Evolutionary conservation across 2,113 vertebrate species (phyloP).

Genomic region (Sarotherodon lohbergeri): DNA sequence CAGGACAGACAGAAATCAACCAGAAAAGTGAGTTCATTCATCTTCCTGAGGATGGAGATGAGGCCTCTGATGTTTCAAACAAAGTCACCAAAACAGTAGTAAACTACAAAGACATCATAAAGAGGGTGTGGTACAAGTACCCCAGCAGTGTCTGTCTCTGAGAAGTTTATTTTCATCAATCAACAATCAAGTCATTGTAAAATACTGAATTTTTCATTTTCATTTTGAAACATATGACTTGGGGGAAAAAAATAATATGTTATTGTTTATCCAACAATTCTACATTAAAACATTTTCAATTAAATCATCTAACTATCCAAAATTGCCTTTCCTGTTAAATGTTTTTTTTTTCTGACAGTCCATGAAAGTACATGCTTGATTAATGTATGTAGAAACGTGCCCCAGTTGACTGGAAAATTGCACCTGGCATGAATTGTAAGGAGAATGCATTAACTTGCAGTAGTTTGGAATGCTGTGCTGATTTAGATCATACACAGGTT

Average conservation of each 20-base stretch:
- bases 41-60: fast-evolving
- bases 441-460: no score
- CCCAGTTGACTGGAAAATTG: background rate
- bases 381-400: background rate
- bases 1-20: background rate
- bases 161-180: background rate
- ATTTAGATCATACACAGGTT: no score
- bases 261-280: background rate
- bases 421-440: background rate
- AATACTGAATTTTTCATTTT: fast-evolving
- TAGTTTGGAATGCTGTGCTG: no score
- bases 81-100: background rate
- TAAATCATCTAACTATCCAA: fast-evolving
- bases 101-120: background rate
- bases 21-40: background rate
- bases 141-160: fast-evolving
- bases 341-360: background rate
- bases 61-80: background rate
- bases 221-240: fast-evolving
- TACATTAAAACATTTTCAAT: background rate
- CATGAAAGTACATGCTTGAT: background rate
- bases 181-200: background rate
- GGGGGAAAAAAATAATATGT: background rate
- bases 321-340: background rate
- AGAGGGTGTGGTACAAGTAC: background rate